Evolutionary conservation across 2,888 invertebrate species (phyloP).

Genomic region (Lottia gigantea): DNA sequence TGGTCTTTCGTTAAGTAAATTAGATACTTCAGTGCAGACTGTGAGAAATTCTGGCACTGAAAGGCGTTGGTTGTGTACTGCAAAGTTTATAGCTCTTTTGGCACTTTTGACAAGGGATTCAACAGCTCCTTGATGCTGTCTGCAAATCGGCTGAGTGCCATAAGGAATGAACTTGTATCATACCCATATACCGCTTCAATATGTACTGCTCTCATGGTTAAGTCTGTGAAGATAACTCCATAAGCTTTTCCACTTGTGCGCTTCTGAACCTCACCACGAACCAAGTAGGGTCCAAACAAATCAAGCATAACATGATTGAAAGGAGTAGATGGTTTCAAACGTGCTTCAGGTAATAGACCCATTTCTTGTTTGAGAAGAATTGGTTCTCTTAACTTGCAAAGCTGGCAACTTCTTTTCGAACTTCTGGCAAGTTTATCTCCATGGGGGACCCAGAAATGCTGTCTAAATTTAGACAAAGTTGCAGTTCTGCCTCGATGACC

Average conservation of each 20-base stretch:
- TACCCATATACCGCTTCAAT: too few relatives aligned
- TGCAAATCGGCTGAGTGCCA: too few relatives aligned
- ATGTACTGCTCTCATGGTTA: too few relatives aligned
- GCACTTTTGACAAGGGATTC: conserved; percentile 16
- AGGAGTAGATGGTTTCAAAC: not conserved
- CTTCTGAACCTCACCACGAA: too few relatives aligned
- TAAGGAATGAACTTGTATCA: too few relatives aligned
- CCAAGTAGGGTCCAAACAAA: too few relatives aligned
- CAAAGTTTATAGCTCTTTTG: conserved; percentile 14
- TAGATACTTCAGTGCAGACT: conserved; percentile 14
- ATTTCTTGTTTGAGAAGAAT: conserved; percentile 12
- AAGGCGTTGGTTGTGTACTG: conserved; percentile 13
- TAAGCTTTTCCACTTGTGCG: too few relatives aligned
- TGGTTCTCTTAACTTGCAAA: conserved; percentile 13
- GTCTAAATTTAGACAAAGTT: conserved; percentile 16
- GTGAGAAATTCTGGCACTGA: conserved; percentile 20
- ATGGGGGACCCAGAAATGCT: conserved; percentile 14
- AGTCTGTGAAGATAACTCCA: too few relatives aligned
- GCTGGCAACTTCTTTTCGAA: conserved; percentile 9
- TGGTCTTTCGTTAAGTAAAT: conserved; percentile 16
- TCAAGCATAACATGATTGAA: too few relatives aligned
- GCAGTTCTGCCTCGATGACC: conserved; percentile 15
- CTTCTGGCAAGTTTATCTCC: conserved; percentile 10
- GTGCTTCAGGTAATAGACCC: conserved; percentile 9
- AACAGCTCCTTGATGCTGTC: conserved; percentile 12